Base-by-base conservation (phyloP, 1,140 invertebrate genomes). In the Drosophila pachea region DNA sequence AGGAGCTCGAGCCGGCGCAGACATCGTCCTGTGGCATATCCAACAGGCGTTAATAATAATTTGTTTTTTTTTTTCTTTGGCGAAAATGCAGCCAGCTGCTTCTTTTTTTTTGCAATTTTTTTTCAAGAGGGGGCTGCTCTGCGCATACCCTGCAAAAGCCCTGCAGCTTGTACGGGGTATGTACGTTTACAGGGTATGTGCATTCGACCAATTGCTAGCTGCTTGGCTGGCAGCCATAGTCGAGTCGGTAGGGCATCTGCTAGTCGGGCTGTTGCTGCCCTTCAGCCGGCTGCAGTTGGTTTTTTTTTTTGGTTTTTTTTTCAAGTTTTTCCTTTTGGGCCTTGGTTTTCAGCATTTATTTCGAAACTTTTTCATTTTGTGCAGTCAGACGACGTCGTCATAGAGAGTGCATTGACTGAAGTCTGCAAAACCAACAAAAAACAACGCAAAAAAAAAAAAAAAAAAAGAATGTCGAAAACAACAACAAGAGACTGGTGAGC, bases 391-490 rank as follows among this genome's bases (percentile, higher is more conserved):
- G 81, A 73, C 74, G 68, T 49, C 74, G 74, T 86, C 81, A 81
- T 84, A 86, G 81, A 84, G 79, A 84, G 79, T 84, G 79, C 79
- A 84, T 86, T 84, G 79, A 84, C 79, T 84, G 79, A 84, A 79
- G 79, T 74, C 79, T 81, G 63, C 56, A 58, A 73, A 62, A 58
- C 54, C 56, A 59, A 47, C 65, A 68, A 61, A 68, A 70, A 70
- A 70, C 45, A 47, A 70, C 32, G 52, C 58, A 56, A 38, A 61
- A 58, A 84, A 78, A 78, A 67, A 60, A 9, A 47, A 59, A 70
- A 73, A 67, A 61, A 58, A 69, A 76, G 79, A 22, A 33, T 53
- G 45, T 65, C 60, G 48, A 78, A 77, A 75, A 65, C 49, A 61
- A 76, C 40, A 53, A 55, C 8, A n/a, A 49, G 42, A 64, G 56